Evolutionary conservation across 1,140 invertebrate genomes (phyloP).

Genomic region (Sitobion miscanthi): DNA sequence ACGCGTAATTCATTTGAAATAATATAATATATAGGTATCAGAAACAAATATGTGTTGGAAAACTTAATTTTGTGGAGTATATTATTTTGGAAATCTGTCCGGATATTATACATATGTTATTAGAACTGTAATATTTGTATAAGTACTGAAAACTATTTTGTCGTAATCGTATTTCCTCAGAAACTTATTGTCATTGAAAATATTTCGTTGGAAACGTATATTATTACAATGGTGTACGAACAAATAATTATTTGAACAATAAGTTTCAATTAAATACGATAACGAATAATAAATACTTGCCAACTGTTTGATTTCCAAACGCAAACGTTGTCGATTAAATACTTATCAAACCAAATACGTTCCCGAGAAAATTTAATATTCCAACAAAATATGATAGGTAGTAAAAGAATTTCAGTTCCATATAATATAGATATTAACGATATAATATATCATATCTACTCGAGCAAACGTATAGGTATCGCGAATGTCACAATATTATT

Average conservation of each 20-base stretch:
- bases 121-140: too few relatives aligned
- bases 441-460: not conserved
- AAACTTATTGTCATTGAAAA: not conserved
- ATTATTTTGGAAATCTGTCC: too few relatives aligned
- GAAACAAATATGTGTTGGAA: too few relatives aligned
- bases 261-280: not conserved
- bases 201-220: not conserved
- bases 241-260: not conserved
- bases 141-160: not conserved
- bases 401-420: too few relatives aligned
- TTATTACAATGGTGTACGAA: not conserved
- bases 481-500: not conserved
- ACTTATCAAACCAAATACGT: not conserved
- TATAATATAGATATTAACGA: not conserved
- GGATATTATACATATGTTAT: too few relatives aligned
- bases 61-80: too few relatives aligned
- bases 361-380: too few relatives aligned
- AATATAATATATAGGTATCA: too few relatives aligned
- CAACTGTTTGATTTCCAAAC: not conserved
- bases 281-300: not conserved
- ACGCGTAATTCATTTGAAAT: not conserved
- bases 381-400: too few relatives aligned
- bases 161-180: not conserved
- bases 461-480: not conserved
- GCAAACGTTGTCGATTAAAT: not conserved